Percentiles rank a stretch among this genome's conserved stretches.
These are phyloP conservation scores for Caenorhabditis tropicalis DNA, from an alignment of 1,140 invertebrate genomes.

Conservation along the genomic window DNA sequence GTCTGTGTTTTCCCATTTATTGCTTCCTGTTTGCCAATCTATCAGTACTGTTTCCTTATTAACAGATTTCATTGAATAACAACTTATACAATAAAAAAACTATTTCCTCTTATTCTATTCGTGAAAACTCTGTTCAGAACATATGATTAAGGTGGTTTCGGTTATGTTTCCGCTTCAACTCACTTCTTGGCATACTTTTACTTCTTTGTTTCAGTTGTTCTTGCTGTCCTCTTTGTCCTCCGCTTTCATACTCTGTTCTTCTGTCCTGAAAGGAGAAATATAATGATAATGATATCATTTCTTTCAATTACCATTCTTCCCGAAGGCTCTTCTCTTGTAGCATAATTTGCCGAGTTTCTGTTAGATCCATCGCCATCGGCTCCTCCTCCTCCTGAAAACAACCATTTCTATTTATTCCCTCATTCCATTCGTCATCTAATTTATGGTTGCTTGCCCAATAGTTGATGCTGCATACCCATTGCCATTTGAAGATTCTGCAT, in stretches of 20 bases:
- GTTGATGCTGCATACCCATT: conserved; percentile 35
- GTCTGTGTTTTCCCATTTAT: neutral
- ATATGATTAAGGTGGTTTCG: neutral
- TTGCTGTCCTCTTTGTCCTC: conserved; percentile 24
- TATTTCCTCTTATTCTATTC: neutral
- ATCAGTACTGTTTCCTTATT: too few species aligned
- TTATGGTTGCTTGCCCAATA: neutral
- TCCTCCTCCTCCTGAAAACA: neutral
- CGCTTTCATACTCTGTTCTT: conserved; percentile 29
- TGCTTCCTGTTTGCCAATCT: neutral
- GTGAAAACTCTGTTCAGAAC: neutral
- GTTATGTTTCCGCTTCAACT: neutral
- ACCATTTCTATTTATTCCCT: neutral
- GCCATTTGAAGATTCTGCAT: conserved; percentile 38
- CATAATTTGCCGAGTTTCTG: neutral
- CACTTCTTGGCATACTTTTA: conserved; percentile 45
- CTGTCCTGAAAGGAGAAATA: conserved; percentile 8
- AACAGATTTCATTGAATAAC: too few species aligned
- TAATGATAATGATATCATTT: neutral
- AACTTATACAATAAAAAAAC: neutral
- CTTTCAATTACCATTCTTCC: neutral
- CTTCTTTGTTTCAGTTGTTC: conserved; percentile 36
- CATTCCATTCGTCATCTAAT: neutral
- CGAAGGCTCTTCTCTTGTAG: neutral
- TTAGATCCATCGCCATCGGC: neutral